Conservation (phyloP, 1,140 invertebrate genomes). For the Pseudomyrmex dendroicus region DNA sequence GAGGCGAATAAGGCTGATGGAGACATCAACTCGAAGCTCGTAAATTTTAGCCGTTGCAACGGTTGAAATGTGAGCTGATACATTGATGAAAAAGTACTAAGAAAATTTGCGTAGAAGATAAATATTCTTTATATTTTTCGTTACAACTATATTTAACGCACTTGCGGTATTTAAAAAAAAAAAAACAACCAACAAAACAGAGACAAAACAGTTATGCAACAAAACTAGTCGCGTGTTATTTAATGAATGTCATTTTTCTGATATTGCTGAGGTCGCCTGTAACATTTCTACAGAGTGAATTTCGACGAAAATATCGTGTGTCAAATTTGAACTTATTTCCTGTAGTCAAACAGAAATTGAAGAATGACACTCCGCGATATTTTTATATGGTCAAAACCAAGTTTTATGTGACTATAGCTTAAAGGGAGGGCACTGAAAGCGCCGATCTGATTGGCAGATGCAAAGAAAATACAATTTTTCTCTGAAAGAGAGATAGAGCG, state of each 20-base stretch:
- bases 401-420: conserved; percentile 47
- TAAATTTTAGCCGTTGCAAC: too few relatives aligned
- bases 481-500: too few relatives aligned
- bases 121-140: too few relatives aligned
- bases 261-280: conserved; percentile 23
- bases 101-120: too few relatives aligned
- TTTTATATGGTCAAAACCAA: conserved; percentile 39
- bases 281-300: conserved; percentile 47
- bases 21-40: too few relatives aligned
- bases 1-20: too few relatives aligned
- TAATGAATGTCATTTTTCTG: not conserved
- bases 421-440: conserved; percentile 34
- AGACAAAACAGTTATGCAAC: not conserved
- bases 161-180: too few relatives aligned
- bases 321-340: conserved; percentile 34
- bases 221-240: not conserved
- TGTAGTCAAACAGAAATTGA: conserved; percentile 31
- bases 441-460: conserved; percentile 63
- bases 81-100: too few relatives aligned
- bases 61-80: too few relatives aligned
- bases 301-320: conserved; percentile 36
- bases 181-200: too few relatives aligned
- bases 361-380: conserved; percentile 17
- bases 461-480: conserved; percentile 67
- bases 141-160: too few relatives aligned